Evolutionary conservation across 2,113 vertebrate genomes (phyloP).

Genomic region (Sapajus apella): DNA sequence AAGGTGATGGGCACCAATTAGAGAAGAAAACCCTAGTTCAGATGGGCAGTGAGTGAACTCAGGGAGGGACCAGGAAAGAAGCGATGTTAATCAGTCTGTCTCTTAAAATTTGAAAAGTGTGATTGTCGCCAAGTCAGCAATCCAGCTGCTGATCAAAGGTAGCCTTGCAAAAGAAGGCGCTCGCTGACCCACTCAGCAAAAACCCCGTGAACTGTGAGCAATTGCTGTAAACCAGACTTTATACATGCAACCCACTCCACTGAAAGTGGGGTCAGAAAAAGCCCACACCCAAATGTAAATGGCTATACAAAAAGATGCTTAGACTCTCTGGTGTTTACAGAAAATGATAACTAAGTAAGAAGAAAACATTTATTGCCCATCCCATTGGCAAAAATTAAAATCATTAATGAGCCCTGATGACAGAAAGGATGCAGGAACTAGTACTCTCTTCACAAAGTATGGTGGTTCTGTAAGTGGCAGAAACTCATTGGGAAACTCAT

Average conservation of each 20-base stretch:
- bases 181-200: not conserved
- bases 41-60: fast-evolving
- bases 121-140: not conserved
- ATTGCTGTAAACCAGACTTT: not conserved
- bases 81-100: not conserved
- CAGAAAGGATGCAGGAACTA: not conserved
- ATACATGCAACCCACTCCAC: not conserved
- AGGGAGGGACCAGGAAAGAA: not conserved
- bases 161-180: not conserved
- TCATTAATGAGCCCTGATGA: not conserved
- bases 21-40: not conserved
- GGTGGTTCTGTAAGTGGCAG: not conserved
- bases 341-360: not conserved
- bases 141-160: not conserved
- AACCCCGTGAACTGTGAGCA: not conserved
- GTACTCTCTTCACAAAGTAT: not conserved
- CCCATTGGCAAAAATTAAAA: not conserved
- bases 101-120: not conserved
- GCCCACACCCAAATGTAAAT: not conserved
- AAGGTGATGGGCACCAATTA: not conserved
- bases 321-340: not conserved
- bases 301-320: not conserved
- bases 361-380: not conserved
- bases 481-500: not conserved
- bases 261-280: not conserved